phyloP scores from a whole-genome alignment of 1,140 invertebrate genomes.

The Danaus melanippus region DNA sequence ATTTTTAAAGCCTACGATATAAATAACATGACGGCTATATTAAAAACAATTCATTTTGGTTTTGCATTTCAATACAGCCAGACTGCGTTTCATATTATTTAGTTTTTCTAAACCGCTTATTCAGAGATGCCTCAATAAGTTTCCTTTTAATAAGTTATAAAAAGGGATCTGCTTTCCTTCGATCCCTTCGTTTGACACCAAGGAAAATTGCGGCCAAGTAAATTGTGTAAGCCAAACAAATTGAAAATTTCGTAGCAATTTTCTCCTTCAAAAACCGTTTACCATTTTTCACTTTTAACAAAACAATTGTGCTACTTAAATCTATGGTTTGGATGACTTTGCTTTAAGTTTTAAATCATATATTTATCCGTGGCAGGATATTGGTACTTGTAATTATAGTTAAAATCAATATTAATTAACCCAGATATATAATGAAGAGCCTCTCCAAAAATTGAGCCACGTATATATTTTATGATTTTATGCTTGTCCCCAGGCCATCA shows the following conservation, averaged over 20 bases:
- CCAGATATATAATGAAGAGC: no score
- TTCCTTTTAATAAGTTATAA: constrained; percentile 20
- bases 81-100: no score
- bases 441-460: no score
- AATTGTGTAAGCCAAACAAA: constrained; percentile 60
- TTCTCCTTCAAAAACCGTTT: constrained; percentile 47
- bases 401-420: no score
- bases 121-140: constrained; percentile 2
- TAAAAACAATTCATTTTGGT: neutral
- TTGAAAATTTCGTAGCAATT: constrained; percentile 62
- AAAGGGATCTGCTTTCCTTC: constrained; percentile 27
- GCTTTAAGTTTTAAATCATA: no score
- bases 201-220: constrained; percentile 46
- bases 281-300: constrained; percentile 21
- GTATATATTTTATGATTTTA: no score
- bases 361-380: no score
- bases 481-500: constrained; percentile 78
- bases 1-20: neutral
- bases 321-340: neutral
- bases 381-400: no score
- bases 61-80: no score
- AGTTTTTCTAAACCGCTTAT: neutral
- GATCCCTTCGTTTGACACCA: constrained; percentile 42
- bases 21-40: neutral
- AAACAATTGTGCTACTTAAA: constrained; percentile 11